Evolutionary conservation across 2,113 vertebrate genomes (phyloP), one percentile per base, ranked within the genome.

Genomic region (Hylia prasina): DNA sequence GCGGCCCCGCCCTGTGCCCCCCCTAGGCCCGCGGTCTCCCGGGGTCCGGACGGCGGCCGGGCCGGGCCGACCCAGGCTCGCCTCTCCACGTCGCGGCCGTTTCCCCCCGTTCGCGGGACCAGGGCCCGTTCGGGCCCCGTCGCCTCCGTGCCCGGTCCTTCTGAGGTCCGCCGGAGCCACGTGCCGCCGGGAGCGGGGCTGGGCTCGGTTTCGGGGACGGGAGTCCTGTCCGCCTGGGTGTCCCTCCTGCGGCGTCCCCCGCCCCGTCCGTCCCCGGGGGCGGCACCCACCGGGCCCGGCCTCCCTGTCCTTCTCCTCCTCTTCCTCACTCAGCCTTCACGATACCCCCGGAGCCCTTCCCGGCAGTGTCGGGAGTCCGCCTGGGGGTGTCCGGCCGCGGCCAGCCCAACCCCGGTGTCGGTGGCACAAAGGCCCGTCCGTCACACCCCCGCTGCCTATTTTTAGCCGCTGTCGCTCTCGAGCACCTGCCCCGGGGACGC

Each of bases 401-500:
- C 66, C 45, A 27, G 39, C 57, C 73, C 68, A 21, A 1, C 57
- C 64, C 42, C 19, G 33, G 64, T 14, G 15, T 50, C n/a, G 45
- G 82, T 85, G 79, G 65, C 90, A 94, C 95, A 93, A 94, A 93
- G 79, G 70, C 66, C 76, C 47, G 14, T 60, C 76, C 40, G 47
- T 82, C 84, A 48, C 80, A 75, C 77, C 76, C 80, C 76, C 39
- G 17, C 70, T 15, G 53, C 37, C 47, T 96, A 93, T 96, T 96
- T 96, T 94, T 94, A 93, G 93, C 93, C 28, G 51, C 88, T 76
- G 77, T 76, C 33, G 47, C 76, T 93, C n/a, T 27, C 53, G 18
- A 83, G 84, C 95, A 93, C 95, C 93, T 96, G 93, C 93, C 93
- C 71, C 11, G 31, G 51, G 66, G 76, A 50, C 73, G 33, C 31